These are phyloP conservation scores for Sakesphorus luctuosus DNA, from an alignment of 2,113 vertebrate species.

Conservation along the genomic window DNA sequence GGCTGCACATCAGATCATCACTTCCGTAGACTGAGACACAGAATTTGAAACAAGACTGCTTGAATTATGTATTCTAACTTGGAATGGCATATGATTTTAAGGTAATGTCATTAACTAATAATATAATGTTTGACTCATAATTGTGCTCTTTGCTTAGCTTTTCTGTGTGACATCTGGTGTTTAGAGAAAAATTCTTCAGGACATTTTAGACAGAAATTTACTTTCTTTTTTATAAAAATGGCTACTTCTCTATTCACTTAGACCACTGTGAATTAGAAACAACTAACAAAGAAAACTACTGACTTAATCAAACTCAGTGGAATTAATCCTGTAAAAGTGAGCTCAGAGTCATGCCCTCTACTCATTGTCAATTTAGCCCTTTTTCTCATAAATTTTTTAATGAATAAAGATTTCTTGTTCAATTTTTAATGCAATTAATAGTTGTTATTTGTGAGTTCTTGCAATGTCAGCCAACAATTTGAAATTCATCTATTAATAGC, in stretches of 20 bases:
- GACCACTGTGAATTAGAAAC: background rate
- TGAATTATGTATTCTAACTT: background rate
- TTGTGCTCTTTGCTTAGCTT: background rate
- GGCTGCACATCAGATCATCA: background rate
- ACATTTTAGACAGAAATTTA: background rate
- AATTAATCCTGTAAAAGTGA: background rate
- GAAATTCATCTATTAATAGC: background rate
- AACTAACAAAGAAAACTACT: background rate
- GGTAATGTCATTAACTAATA: background rate
- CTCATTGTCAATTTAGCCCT: background rate
- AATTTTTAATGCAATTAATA: background rate
- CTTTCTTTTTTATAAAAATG: background rate
- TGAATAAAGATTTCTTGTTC: background rate
- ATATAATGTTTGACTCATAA: background rate
- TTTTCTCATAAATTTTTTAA: background rate
- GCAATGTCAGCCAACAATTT: background rate
- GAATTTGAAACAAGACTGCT: background rate
- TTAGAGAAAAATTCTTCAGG: background rate
- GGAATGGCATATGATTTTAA: background rate
- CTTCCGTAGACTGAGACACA: background rate
- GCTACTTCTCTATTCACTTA: background rate
- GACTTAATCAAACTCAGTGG: background rate
- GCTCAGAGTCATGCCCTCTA: background rate
- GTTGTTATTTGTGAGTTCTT: background rate
- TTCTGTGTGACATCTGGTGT: background rate